Evolutionary conservation across 1,140 invertebrate genomes (phyloP), one percentile per base, ranked within the genome.

Genomic region (Leptopilina clavipes): DNA sequence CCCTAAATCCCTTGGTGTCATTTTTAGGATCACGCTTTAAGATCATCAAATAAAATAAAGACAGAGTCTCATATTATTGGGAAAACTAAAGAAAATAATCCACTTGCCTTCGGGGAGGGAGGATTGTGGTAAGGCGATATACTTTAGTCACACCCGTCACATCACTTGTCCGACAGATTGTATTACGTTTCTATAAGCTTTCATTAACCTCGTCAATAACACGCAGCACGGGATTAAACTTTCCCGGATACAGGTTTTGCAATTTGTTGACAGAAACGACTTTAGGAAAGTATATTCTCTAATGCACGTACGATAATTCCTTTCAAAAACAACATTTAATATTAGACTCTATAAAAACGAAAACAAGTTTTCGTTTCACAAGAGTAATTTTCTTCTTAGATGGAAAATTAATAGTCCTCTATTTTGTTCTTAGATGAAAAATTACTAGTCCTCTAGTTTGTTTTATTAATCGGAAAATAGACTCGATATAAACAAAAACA

Each of bases 101-200:
- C 59, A 14, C 59, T 65, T 65, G 11, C 6, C 10, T 37, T 65
- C 12, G 3, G 22, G 59, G 12, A 37, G n/a, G n/a, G 2, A 65
- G 12, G 18, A 59, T 18, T 18, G 22, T 3, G 19, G 54, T 59
- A 59, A 22, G 22, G 44, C 18, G n/a, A 73, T 71, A 54, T 71
- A 71, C 31, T 37, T 18, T 74, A 45, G 79, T 80, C 83, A 84
- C 83, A 82, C 83, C 83, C 84, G 85, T 86, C 85, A 84, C 84
- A 83, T 84, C 83, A 84, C 82, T 82, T 81, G 75, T 80, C 79
- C 79, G 84, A 84, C 84, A 82, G 82, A 85, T 83, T 85, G 85
- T 79, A 85, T 85, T 86, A 85, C 83, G 79, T 45, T 75, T 82
- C 78, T 86, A n/a, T n/a, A 85, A 86, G 81, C 85, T 86, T 86